Evolutionary conservation across 1,140 invertebrate species (phyloP), one percentile per base, ranked within the genome.

Genomic region (Orius insidiosus): DNA sequence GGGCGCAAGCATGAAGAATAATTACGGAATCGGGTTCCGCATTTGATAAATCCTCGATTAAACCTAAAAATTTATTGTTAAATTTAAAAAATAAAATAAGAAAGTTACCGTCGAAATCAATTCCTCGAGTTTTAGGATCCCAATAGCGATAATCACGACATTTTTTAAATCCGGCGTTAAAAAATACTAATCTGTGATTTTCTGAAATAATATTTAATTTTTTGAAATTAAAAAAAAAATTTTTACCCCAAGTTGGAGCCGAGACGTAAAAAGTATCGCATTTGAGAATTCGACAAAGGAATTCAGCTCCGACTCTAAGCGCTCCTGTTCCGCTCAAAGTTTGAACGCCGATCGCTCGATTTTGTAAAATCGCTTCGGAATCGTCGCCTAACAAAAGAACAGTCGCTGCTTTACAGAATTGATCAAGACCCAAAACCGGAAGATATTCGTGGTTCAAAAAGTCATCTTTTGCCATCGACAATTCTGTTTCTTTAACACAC

Each of bases 371-470:
- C 13, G 32, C 14, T 35, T 46, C 30, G 52, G 74, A 85, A 56
- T 89, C 76, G 32, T 70, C 60, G 10, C 93, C 94, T 3, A 98
- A 68, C 1, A 98, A 62, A 68, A 98, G 78, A 45, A 66, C 66
- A 5, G 80, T 80, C 3, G 92, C 86, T 9, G 79, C 78, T 46
- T 70, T 68, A 31, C 74, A 71, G 59, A 93, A 94, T 38, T 75
- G 65, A 16, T 92, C 85, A 31, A 89, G 62, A 37, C 95, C 95
- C 40, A 94, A 68, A 16, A 98, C 83, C 5, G 92, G 90, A 24
- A 98, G 68, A 66, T 98, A 98, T 65, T 98, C 94, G 64, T 98
- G 92, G 59, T 95, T 94, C 40, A 95, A 69, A 1, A 75, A 71
- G 11, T 74, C 68, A 67, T 97, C 85, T 19, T 66, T 67, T 14